phyloP scores from a whole-genome alignment of 2,888 invertebrate genomes.

The Coleophora flavipennella region DNA sequence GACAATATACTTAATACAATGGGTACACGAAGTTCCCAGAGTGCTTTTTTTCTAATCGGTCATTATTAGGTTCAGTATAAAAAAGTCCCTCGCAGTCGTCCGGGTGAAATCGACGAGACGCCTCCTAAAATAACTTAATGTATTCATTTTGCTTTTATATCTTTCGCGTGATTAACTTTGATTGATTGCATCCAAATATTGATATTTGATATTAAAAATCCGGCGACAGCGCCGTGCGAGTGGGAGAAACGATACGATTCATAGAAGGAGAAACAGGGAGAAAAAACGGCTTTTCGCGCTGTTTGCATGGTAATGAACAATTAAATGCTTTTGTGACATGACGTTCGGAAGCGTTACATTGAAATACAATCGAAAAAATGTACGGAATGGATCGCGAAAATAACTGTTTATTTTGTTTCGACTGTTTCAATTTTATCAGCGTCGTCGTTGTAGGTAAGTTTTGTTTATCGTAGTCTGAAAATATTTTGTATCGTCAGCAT shows the following conservation, averaged over 20 bases:
- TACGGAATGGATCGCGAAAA: neutral
- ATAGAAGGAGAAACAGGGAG: conserved; percentile 20
- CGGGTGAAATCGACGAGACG: conserved; percentile 36
- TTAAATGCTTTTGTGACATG: conserved; percentile 30
- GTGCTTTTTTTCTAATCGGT: conserved; percentile 56
- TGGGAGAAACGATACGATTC: conserved; percentile 23
- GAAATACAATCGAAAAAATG: conserved; percentile 15
- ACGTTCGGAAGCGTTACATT: conserved; percentile 29
- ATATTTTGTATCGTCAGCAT: too few species aligned
- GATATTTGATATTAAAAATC: conserved; percentile 60
- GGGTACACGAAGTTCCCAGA: conserved; percentile 41
- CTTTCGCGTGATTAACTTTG: conserved; percentile 71
- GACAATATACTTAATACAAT: conserved; percentile 50
- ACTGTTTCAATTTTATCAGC: too few species aligned
- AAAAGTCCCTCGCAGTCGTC: conserved; percentile 42
- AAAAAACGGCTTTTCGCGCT: conserved; percentile 18
- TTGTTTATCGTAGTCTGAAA: too few species aligned
- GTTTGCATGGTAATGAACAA: conserved; percentile 39
- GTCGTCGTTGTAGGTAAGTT: too few species aligned
- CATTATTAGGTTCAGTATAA: conserved; percentile 52
- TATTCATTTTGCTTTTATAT: conserved; percentile 69
- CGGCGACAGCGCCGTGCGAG: conserved; percentile 26
- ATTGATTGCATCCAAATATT: conserved; percentile 71
- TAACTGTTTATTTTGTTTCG: too few species aligned
- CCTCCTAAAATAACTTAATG: conserved; percentile 50